Conservation (phyloP, 2,888 invertebrate genomes). For the Morpho helenor region DNA sequence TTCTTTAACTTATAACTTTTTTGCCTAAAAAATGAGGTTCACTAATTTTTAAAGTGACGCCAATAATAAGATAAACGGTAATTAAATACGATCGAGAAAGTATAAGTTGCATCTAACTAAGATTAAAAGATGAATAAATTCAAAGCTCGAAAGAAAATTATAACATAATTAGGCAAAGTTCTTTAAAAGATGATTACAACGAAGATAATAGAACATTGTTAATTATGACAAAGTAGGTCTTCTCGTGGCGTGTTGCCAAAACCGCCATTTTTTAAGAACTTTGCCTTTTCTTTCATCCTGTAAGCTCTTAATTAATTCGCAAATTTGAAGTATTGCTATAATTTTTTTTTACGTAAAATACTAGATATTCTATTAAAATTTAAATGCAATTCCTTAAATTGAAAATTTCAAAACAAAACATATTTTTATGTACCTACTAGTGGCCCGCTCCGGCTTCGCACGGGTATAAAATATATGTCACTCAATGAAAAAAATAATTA, state of each 20-base stretch:
- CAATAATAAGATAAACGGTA: too few species aligned
- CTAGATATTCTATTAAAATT: neutral
- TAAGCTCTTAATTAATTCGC: constrained; percentile 16
- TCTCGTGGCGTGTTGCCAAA: constrained; percentile 17
- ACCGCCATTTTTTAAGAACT: constrained; percentile 15
- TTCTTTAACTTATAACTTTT: too few species aligned
- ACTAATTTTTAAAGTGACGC: too few species aligned
- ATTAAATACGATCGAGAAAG: too few species aligned
- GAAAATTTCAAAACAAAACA: neutral
- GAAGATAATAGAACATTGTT: constrained; percentile 15
- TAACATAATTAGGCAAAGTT: constrained; percentile 9
- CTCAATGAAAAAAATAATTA: too few species aligned
- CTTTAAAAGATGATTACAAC: constrained; percentile 11
- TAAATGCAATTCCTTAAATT: neutral
- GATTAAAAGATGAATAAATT: too few species aligned
- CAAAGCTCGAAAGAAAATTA: neutral
- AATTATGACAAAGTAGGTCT: constrained; percentile 17
- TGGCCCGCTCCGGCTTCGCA: too few species aligned
- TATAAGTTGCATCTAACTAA: too few species aligned
- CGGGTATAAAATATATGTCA: too few species aligned
- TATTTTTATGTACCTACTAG: neutral
- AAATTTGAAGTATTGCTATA: constrained; percentile 7
- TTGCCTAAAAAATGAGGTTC: too few species aligned
- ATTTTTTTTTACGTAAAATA: constrained; percentile 1
- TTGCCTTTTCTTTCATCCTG: constrained; percentile 13